A percentile compares a stretch with the other conserved stretches of the same genome.
Evolutionary conservation across 2,113 vertebrate species (phyloP).

Genomic region (Leucoraja erinaceus): DNA sequence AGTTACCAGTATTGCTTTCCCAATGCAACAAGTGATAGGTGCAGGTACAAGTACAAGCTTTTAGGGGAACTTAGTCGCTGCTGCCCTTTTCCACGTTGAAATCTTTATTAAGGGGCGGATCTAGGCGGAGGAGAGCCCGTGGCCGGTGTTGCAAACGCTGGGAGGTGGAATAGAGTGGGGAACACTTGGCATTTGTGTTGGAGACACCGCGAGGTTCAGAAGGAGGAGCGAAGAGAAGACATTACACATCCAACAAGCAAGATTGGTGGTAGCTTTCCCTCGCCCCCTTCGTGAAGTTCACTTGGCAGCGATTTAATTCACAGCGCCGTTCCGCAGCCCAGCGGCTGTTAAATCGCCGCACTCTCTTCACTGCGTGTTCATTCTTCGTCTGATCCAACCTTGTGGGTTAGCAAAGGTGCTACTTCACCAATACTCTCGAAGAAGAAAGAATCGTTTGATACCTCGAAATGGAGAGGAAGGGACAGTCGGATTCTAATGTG

Average conservation of each 20-base stretch:
- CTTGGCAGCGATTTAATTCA: background rate
- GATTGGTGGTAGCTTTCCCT: background rate
- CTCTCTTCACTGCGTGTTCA: background rate
- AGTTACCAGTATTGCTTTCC: conserved; percentile 51
- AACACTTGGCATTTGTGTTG: background rate
- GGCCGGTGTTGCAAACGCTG: too few species aligned
- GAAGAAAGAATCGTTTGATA: background rate
- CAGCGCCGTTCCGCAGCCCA: too few species aligned
- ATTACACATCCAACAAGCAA: background rate
- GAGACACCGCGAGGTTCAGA: background rate
- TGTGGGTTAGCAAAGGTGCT: background rate
- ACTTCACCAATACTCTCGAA: background rate
- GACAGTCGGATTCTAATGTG: conserved; percentile 59
- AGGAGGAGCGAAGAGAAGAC: too few species aligned
- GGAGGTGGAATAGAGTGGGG: background rate
- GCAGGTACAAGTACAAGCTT: conserved; percentile 38
- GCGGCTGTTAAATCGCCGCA: background rate
- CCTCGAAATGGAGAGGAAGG: conserved; percentile 65
- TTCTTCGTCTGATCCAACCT: background rate
- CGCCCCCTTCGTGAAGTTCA: background rate
- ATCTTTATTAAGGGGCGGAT: background rate
- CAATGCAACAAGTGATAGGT: conserved; percentile 62
- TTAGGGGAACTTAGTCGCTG: background rate
- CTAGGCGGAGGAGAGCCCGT: background rate
- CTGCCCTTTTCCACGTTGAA: background rate